Conservation (phyloP, 2,888 invertebrate genomes). For the Crocallis elinguaria region DNA sequence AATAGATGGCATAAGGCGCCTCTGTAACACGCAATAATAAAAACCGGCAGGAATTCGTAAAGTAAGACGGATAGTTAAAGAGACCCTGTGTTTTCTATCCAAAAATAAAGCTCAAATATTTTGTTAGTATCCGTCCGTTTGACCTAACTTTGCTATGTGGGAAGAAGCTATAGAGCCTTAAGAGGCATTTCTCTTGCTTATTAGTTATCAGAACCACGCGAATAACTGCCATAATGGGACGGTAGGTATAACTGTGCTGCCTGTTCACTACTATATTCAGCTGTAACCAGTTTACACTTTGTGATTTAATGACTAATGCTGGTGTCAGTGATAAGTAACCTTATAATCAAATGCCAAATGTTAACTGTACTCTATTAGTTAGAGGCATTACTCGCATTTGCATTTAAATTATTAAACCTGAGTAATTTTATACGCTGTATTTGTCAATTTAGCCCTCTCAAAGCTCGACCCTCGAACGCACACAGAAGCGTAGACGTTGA, state of each 20-base stretch:
- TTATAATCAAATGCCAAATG: constrained; percentile 3
- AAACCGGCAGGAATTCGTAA: too few relatives aligned
- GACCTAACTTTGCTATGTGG: not conserved
- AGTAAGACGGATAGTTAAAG: too few relatives aligned
- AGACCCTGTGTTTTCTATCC: too few relatives aligned
- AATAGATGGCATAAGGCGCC: too few relatives aligned
- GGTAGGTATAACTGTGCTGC: not conserved
- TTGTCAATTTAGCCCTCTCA: constrained; percentile 7
- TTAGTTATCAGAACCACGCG: not conserved
- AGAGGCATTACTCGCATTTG: not conserved
- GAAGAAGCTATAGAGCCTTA: not conserved
- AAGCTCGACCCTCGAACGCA: not conserved
- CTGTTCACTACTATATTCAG: not conserved
- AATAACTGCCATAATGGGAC: not conserved
- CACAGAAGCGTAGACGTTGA: too few relatives aligned
- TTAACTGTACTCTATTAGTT: constrained; percentile 6
- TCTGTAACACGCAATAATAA: too few relatives aligned
- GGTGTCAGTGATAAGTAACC: constrained; percentile 17
- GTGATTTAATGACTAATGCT: constrained; percentile 11
- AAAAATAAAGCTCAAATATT: too few relatives aligned
- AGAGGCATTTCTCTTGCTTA: not conserved
- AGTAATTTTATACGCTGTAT: constrained; percentile 5
- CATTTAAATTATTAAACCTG: constrained; percentile 9
- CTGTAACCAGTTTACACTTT: constrained; percentile 2
- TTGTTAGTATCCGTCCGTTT: too few relatives aligned